Evolutionary conservation across 2,888 invertebrate genomes (phyloP).

Genomic region (Rutpela maculata): DNA sequence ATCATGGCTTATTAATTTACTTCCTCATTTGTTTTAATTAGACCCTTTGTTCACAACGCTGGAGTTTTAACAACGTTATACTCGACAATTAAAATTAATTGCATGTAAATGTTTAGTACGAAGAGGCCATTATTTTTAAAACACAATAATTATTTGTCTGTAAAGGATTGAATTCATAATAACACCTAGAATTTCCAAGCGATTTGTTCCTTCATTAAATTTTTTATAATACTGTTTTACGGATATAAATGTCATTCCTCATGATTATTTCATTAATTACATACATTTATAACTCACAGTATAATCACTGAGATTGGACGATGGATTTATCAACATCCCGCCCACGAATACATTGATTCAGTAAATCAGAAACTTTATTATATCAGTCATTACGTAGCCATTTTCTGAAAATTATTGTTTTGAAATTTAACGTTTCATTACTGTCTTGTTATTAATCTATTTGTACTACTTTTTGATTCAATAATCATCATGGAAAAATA

Average conservation of each 20-base stretch:
- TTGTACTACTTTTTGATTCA: too few relatives aligned
- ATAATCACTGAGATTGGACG: background rate
- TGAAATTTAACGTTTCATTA: too few relatives aligned
- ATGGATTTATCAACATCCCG: too few relatives aligned
- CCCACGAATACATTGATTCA: too few relatives aligned
- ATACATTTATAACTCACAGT: slow-evolving; percentile 1
- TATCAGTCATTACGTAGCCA: too few relatives aligned
- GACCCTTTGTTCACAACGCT: slow-evolving; percentile 44
- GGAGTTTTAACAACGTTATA: slow-evolving; percentile 47
- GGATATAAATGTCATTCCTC: background rate
- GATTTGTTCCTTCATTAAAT: slow-evolving; percentile 5
- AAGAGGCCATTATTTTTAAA: slow-evolving; percentile 45
- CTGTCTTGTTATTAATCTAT: too few relatives aligned
- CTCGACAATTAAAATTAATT: slow-evolving; percentile 51
- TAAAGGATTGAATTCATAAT: slow-evolving; percentile 20
- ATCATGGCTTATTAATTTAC: slow-evolving; percentile 45
- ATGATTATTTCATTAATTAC: slow-evolving; percentile 1
- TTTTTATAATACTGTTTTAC: background rate
- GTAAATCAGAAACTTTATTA: too few relatives aligned
- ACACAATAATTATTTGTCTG: slow-evolving; percentile 37
- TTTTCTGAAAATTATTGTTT: too few relatives aligned
- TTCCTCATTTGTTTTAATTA: slow-evolving; percentile 49
- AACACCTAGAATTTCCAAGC: slow-evolving; percentile 27
- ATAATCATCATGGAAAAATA: too few relatives aligned
- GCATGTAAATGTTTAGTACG: slow-evolving; percentile 42